Evolutionary conservation across 2,888 invertebrate species (phyloP), one percentile per base, ranked within the genome.

Genomic region (Lasioglossum calceatum): DNA sequence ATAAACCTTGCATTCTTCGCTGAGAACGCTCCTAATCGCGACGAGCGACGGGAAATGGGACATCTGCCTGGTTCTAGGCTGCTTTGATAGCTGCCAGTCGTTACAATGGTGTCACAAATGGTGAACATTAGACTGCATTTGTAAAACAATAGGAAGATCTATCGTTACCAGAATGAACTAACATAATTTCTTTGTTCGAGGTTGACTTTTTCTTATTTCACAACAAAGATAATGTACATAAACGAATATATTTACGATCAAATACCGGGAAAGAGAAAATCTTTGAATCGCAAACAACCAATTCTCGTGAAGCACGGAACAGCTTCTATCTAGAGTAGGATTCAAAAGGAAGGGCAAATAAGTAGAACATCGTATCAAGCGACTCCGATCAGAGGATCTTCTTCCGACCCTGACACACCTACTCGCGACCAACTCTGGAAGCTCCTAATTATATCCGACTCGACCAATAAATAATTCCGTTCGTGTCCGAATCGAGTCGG

Each of bases 1-100:
- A 39, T 23, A 36, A 64, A 64, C 64, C 64, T 64, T 64, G 64
- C 32, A 64, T 64, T 64, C 32, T 32, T 64, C 64, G 64, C 64
- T 8, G 64, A 64, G 32, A 64, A 64, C 64, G 64, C 19, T 16
- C 36, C 32, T 19, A 32, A 64, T 64, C 64, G 64, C 32, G 64
- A 32, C 64, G 8, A 27, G 64, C 64, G 19, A 8, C 64, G 64
- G 16, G 64, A 32, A 64, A 58, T 32, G 16, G 32, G 32, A 32
- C 64, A 19, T 64, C 58, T 58, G n/a, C 4, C 58, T 58, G 4
- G 4, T 58, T 58, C n/a, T 58, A 4, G 12, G 58, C 10, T 58
- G n/a, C 12, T 58, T 58, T 58, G n/a, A n/a, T 58, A n/a, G n/a
- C 12, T n/a, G n/a, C n/a, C n/a, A 58, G 58, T n/a, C n/a, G 58